These are phyloP conservation scores for Andrena cerasifolii DNA, from an alignment of 1,140 invertebrate genomes.

Conservation along the genomic window DNA sequence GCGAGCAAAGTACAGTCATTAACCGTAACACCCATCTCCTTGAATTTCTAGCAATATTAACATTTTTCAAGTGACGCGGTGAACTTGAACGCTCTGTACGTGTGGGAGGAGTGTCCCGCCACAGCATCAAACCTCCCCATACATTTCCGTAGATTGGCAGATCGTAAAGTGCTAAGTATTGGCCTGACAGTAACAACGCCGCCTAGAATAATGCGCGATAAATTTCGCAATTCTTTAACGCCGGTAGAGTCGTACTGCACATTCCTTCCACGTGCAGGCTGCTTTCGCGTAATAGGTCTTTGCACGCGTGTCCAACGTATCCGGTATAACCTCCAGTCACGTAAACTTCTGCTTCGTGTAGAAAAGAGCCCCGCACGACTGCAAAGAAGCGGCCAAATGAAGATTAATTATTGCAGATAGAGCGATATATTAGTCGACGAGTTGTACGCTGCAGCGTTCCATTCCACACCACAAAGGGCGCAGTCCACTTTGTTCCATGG, in stretches of 20 bases:
- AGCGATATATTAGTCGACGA: not conserved
- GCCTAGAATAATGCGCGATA: not conserved
- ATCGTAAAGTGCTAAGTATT: slow-evolving; percentile 2
- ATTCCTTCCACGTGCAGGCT: slow-evolving; percentile 2
- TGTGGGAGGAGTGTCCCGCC: not conserved
- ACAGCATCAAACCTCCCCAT: not conserved
- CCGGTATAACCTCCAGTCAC: not conserved
- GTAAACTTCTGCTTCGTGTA: not conserved
- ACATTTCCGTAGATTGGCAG: not conserved
- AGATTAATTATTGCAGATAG: slow-evolving; percentile 23
- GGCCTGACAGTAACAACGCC: not conserved
- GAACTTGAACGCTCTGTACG: no score
- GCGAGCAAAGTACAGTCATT: no score
- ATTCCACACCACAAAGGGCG: not conserved
- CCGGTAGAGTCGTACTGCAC: not conserved
- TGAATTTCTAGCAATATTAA: no score
- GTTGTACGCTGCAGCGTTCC: not conserved
- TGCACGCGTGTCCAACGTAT: not conserved
- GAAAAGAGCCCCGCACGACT: not conserved
- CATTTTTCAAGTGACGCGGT: no score
- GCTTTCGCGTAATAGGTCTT: slow-evolving; percentile 9
- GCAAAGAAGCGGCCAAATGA: not conserved
- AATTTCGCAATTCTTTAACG: not conserved
- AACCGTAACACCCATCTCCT: no score
- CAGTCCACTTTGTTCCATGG: not conserved